These are phyloP conservation scores for Theristicus caerulescens DNA, from an alignment of 2,113 vertebrate species.

Conservation along the genomic window DNA sequence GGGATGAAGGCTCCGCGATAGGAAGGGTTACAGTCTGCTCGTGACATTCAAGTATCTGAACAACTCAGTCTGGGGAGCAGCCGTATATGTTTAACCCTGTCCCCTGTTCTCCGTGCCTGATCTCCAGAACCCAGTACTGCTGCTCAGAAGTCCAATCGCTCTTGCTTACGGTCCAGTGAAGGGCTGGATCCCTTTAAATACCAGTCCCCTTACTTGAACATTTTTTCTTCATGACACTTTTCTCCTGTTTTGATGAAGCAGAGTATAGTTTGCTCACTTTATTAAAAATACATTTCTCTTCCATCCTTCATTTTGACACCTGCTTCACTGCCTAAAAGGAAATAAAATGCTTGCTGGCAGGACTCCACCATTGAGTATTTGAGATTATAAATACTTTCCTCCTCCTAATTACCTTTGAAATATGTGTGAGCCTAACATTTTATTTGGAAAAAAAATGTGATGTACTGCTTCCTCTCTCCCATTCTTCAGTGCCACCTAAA, in stretches of 20 bases:
- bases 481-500: not conserved
- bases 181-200: constrained; percentile 64
- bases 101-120: not conserved
- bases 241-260: constrained; percentile 70
- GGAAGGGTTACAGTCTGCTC: not conserved
- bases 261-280: constrained; percentile 35
- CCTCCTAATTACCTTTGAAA: constrained; percentile 18
- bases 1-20: not conserved
- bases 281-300: constrained; percentile 41
- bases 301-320: constrained; percentile 41
- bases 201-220: constrained; percentile 57
- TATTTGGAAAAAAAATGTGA: not conserved
- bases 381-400: not conserved
- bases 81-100: not conserved
- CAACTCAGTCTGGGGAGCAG: not conserved
- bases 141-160: not conserved
- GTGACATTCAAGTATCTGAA: not conserved
- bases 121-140: not conserved
- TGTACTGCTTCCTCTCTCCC: not conserved
- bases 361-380: not conserved
- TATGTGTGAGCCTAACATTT: not conserved
- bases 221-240: constrained; percentile 66
- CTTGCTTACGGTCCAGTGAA: not conserved
- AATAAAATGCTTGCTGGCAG: constrained; percentile 40
- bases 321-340: constrained; percentile 31